These are phyloP conservation scores for human (Homo sapiens) DNA, from an alignment of 2,113 vertebrate species.

Conservation along the genomic window DNA sequence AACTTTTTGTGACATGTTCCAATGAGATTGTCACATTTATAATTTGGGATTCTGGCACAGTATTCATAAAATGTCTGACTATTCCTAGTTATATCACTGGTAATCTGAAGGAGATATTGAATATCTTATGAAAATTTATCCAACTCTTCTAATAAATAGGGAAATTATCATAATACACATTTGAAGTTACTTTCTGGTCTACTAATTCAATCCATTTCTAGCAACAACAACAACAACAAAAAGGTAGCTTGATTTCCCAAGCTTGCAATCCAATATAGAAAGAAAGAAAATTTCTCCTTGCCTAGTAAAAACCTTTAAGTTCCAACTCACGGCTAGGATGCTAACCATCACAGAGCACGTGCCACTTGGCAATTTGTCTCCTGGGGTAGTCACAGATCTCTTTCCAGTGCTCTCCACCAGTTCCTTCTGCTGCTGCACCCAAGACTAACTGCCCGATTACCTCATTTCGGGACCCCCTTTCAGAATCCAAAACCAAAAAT, in stretches of 20 bases:
- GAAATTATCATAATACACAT: slow-evolving; percentile 66
- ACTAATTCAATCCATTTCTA: slow-evolving; percentile 76
- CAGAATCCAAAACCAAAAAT: slow-evolving; percentile 98
- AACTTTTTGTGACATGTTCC: neutral
- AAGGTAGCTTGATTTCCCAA: slow-evolving; percentile 67
- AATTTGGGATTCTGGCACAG: neutral
- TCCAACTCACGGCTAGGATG: slow-evolving; percentile 17
- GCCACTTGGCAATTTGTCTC: slow-evolving; percentile 99
- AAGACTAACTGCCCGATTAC: slow-evolving; percentile 92
- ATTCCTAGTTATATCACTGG: slow-evolving; percentile 25
- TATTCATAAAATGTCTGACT: neutral
- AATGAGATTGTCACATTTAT: neutral
- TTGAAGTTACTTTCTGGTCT: slow-evolving; percentile 73
- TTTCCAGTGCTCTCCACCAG: slow-evolving; percentile 96
- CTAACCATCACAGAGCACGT: slow-evolving; percentile 94
- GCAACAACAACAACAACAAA: slow-evolving; percentile 30
- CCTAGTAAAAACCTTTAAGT: slow-evolving; percentile 76
- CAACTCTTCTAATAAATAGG: slow-evolving; percentile 56
- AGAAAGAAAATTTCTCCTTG: slow-evolving; percentile 82
- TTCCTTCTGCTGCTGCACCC: slow-evolving; percentile 90
- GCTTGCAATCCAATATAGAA: slow-evolving; percentile 72
- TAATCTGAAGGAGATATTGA: slow-evolving; percentile 57
- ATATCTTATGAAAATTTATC: slow-evolving; percentile 54
- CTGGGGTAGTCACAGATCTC: slow-evolving; percentile 98
- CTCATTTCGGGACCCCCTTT: slow-evolving; percentile 89